Evolutionary conservation across 2,797 vertebrate species (phyloP).

Genomic region (Aphelocoma californica): DNA sequence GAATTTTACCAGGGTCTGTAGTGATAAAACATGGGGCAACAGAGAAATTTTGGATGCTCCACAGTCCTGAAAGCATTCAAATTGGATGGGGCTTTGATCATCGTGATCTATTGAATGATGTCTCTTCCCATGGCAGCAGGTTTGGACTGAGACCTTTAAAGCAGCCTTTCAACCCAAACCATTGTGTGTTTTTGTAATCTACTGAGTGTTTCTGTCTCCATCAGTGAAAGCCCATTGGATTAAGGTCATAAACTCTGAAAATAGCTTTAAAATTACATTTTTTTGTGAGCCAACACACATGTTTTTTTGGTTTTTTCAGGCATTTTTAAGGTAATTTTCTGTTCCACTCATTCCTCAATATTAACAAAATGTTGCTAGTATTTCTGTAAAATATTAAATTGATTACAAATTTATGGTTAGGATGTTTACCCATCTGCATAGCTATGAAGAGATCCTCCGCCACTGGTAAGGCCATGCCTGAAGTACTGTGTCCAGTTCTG

Average conservation of each 20-base stretch:
- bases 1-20: neutral
- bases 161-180: neutral
- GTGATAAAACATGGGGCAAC: fast-evolving
- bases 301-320: too few species aligned
- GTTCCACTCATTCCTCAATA: neutral
- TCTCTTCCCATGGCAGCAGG: neutral
- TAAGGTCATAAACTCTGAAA: neutral
- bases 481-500: neutral
- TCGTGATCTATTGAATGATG: neutral
- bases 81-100: neutral
- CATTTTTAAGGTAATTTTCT: neutral
- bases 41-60: neutral
- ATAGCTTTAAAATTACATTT: neutral
- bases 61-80: neutral
- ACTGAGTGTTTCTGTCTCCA: neutral
- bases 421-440: neutral
- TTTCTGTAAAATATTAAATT: neutral
- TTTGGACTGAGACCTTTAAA: neutral
- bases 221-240: neutral
- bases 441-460: neutral
- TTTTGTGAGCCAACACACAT: neutral
- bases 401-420: neutral
- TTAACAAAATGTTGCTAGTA: neutral
- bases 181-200: neutral
- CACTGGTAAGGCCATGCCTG: neutral